These are phyloP conservation scores for Sesia apiformis DNA, from an alignment of 2,888 invertebrate genomes.

Conservation along the genomic window DNA sequence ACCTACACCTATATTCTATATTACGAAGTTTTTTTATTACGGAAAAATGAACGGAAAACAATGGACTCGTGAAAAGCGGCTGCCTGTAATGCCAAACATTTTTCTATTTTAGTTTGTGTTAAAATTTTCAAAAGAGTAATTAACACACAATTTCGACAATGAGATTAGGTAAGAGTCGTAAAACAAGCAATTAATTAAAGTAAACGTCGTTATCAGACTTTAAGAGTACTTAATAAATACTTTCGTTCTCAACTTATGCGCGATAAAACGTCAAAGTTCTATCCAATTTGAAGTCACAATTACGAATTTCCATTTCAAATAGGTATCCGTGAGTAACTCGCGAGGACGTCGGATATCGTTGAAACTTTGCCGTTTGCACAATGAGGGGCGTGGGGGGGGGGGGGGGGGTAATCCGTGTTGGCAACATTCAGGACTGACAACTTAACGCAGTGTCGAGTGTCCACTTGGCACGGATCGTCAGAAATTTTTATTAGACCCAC, in stretches of 20 bases:
- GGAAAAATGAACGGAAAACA: too few species aligned
- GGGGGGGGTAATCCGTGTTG: neutral
- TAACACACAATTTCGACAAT: too few species aligned
- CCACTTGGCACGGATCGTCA: constrained; percentile 7
- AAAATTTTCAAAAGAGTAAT: too few species aligned
- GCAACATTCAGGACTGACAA: neutral
- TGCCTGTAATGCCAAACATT: too few species aligned
- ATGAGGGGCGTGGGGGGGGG: neutral
- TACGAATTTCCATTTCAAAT: constrained; percentile 24
- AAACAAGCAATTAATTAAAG: neutral
- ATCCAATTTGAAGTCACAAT: constrained; percentile 23
- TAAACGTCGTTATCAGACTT: neutral
- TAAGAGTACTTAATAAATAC: neutral
- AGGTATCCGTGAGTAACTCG: constrained; percentile 1
- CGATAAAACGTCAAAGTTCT: constrained; percentile 18
- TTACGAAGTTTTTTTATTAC: too few species aligned
- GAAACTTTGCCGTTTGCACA: neutral
- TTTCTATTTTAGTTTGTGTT: too few species aligned
- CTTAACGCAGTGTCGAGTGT: constrained; percentile 11
- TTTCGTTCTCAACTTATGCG: neutral
- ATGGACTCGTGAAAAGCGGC: too few species aligned
- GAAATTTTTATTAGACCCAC: neutral
- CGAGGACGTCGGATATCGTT: neutral
- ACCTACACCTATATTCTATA: too few species aligned
- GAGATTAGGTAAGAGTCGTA: neutral